phyloP scores from a whole-genome alignment of 2,797 vertebrate genomes.

The Myoxocephalus aenaeus region DNA sequence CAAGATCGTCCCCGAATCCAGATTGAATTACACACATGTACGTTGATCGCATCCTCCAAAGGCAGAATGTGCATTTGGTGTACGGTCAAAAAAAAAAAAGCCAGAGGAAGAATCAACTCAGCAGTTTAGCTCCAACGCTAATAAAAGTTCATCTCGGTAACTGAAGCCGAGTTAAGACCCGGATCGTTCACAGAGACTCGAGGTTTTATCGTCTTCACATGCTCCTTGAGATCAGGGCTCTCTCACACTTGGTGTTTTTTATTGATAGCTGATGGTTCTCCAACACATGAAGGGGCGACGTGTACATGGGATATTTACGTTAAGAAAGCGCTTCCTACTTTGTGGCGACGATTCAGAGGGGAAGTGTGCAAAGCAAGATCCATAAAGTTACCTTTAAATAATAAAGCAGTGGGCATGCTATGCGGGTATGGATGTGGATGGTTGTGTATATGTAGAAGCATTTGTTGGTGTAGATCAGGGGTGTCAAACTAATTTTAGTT shows the following conservation, averaged over 20 bases:
- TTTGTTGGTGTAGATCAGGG: too few relatives aligned
- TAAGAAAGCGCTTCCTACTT: background rate
- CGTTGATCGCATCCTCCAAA: background rate
- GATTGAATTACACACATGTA: background rate
- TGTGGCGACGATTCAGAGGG: background rate
- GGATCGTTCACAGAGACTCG: background rate
- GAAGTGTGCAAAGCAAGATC: background rate
- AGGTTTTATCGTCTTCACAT: too few relatives aligned
- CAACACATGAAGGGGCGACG: background rate
- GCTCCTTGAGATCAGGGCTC: background rate
- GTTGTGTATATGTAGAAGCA: too few relatives aligned
- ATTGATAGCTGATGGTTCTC: too few relatives aligned
- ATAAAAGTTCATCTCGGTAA: background rate
- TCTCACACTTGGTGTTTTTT: background rate
- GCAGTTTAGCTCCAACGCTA: background rate
- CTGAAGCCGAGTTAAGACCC: background rate
- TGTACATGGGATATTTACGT: background rate
- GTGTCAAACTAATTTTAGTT: too few relatives aligned
- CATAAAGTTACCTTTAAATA: too few relatives aligned
- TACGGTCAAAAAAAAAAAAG: background rate
- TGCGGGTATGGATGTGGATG: too few relatives aligned
- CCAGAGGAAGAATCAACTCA: background rate
- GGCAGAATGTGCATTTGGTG: background rate
- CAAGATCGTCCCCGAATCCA: background rate
- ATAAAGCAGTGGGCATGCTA: too few relatives aligned